Evolutionary conservation across 1,140 invertebrate species (phyloP), one percentile per base, ranked within the genome.

Genomic region (Drosophila varians): DNA sequence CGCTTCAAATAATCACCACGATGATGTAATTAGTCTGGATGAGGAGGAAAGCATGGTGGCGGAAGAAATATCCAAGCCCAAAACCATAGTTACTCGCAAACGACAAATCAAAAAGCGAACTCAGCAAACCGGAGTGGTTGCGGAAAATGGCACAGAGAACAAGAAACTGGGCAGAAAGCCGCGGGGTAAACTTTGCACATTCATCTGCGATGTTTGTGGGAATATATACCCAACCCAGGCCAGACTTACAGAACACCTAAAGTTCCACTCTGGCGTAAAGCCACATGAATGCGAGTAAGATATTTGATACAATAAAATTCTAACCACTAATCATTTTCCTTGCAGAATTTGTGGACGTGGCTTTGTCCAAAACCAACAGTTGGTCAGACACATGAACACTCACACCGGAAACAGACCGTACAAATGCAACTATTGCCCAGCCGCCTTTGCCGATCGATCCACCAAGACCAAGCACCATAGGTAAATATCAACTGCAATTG

Each of bases 351-450:
- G 90, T 51, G 86, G 83, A 11, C 70, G 82, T 8, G 74, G 77
- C 19, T 91, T 91, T 60, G 83, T 89, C 0, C 89, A 90, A 18
- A 89, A 77, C 14, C 83, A 91, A 26, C 77, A 90, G 60, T 51
- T 91, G 55, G 77, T 89, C 6, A 65, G 90, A 0, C 90, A 91
- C 43, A 91, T 90, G 90, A 90, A 90, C 31, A 90, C 86, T 0
- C 89, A 90, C 23, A 90, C 89, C 0, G 90, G 90, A 1, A 86
- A 90, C 34, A 71, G 90, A 46, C 95, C 95, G 0, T 96, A 96
- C 91, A 93, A 94, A 80, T 96, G 95, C 76, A 92, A 94, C 52
- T 92, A 95, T 12, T 96, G 95, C 90, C 92, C 94, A 53, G 92
- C 95, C 18, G 91, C 94, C 21, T 96, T 96, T 90, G 94, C 94